A percentile compares a stretch with the other conserved stretches of the same genome.
phyloP scores from a whole-genome alignment of 2,888 invertebrate genomes.

The Caradrina kadenii region DNA sequence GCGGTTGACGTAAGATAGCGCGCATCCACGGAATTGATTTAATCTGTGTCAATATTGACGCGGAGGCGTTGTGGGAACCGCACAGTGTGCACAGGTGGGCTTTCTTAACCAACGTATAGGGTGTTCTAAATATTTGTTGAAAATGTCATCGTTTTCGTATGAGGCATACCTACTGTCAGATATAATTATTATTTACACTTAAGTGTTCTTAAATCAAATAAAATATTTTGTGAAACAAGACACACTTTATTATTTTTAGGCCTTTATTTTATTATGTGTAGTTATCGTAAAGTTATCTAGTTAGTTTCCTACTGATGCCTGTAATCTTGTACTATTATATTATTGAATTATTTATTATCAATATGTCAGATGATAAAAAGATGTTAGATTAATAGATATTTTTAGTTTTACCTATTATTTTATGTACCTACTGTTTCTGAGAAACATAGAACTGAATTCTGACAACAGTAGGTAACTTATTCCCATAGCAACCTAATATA shows the following conservation, averaged over 20 bases:
- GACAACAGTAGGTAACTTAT: no score
- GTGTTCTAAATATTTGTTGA: conserved; percentile 38
- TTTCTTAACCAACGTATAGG: conserved; percentile 64
- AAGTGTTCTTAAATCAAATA: not conserved
- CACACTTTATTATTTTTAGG: not conserved
- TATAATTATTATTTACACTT: no score
- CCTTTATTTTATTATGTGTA: not conserved
- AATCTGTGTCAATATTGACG: conserved; percentile 89
- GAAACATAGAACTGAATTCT: no score
- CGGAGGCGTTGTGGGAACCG: conserved; percentile 82
- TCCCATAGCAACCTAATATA: no score
- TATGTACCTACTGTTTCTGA: no score
- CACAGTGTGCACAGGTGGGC: conserved; percentile 88
- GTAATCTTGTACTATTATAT: not conserved
- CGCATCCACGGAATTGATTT: conserved; percentile 83
- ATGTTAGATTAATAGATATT: conserved; percentile 1
- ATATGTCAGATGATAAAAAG: no score
- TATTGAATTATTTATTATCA: conserved; percentile 7
- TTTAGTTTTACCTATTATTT: no score
- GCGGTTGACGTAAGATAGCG: conserved; percentile 77
- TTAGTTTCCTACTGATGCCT: not conserved
- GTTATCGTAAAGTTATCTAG: conserved; percentile 4
- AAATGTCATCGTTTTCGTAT: not conserved
- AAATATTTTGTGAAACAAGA: not conserved
- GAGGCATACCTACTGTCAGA: no score